Evolutionary conservation across 2,113 vertebrate genomes (phyloP).

Genomic region (Forbesichthys papilliferus): DNA sequence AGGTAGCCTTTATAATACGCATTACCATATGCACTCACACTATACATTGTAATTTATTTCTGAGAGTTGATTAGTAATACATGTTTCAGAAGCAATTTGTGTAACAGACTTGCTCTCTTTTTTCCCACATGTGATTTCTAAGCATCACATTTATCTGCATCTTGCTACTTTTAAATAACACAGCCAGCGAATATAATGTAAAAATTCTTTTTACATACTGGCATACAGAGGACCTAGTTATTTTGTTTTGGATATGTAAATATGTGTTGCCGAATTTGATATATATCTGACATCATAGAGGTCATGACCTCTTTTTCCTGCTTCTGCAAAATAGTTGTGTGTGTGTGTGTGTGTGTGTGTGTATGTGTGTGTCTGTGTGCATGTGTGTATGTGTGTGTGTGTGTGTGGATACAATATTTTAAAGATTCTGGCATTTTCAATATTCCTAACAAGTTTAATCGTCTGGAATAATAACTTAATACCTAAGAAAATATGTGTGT

Average conservation of each 20-base stretch:
- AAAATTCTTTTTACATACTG: no score
- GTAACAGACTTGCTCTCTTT: no score
- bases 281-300: no score
- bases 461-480: constrained; percentile 25
- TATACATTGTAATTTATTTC: no score
- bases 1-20: no score
- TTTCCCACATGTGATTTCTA: no score
- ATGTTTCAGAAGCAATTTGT: no score
- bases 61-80: no score
- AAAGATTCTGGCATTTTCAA: constrained; percentile 12
- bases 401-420: constrained; percentile 10
- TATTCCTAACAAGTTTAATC: constrained; percentile 17
- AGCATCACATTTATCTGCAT: no score
- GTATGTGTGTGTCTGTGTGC: neutral
- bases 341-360: constrained; percentile 1
- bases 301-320: neutral
- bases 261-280: neutral
- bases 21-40: no score
- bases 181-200: no score
- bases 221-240: neutral
- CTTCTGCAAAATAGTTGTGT: neutral
- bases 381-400: neutral
- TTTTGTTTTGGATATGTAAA: neutral
- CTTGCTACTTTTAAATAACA: no score
- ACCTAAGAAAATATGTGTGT: constrained; percentile 11